These are phyloP conservation scores for Parauchenoglanis punctatus DNA, from an alignment of 2,797 vertebrate species.

Conservation along the genomic window DNA sequence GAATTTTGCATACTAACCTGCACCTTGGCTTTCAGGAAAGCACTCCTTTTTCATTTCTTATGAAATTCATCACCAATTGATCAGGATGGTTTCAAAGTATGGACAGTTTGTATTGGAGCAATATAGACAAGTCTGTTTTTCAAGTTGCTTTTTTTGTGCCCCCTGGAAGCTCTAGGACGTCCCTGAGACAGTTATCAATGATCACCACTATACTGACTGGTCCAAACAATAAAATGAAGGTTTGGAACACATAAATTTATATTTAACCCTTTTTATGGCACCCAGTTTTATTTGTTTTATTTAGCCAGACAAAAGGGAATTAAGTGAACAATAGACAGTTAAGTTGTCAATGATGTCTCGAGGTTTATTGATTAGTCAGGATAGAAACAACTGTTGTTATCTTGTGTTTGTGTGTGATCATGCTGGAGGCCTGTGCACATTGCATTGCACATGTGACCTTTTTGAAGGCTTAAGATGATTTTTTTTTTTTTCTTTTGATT, in stretches of 20 bases:
- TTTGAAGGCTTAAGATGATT: not conserved
- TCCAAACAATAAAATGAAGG: not conserved
- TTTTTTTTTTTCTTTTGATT: not conserved
- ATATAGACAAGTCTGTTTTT: not conserved
- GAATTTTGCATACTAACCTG: not conserved
- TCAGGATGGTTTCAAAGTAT: not conserved
- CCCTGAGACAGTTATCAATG: not conserved
- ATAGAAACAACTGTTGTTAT: not conserved
- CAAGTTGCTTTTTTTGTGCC: not conserved
- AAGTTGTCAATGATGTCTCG: not conserved
- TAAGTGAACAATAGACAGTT: not conserved
- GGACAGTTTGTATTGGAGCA: not conserved
- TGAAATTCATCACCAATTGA: not conserved
- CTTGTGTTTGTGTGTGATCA: not conserved
- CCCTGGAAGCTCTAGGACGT: not conserved
- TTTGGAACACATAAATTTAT: not conserved
- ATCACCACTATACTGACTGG: not conserved
- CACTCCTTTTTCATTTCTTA: not conserved
- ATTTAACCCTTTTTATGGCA: not conserved
- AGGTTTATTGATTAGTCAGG: constrained; percentile 1
- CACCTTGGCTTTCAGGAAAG: not conserved
- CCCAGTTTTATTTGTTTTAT: constrained; percentile 10
- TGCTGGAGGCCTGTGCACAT: not conserved
- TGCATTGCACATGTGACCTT: not conserved
- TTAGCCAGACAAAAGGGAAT: not conserved